Percentiles rank a stretch among this genome's conserved stretches.
phyloP scores from a whole-genome alignment of 92 coral and sea anemone species.

The Nematostella vectensis region DNA sequence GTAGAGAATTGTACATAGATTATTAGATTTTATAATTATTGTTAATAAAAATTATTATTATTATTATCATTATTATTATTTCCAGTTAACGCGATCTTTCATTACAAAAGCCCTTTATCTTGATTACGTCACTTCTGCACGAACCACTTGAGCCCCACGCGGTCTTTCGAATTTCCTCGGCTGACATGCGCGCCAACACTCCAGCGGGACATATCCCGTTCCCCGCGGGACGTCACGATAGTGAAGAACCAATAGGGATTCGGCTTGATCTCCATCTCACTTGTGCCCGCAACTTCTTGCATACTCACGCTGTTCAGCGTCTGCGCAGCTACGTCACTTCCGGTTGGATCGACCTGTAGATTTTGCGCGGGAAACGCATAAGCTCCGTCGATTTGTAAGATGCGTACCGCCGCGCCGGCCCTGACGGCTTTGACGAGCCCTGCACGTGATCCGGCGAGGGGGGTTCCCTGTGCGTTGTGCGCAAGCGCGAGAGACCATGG shows the following conservation, averaged over 20 bases:
- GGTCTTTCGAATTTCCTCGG: conserved; percentile 51
- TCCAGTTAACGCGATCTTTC: too few species aligned
- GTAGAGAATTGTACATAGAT: too few species aligned
- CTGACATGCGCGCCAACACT: conserved; percentile 48
- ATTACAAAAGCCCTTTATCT: too few species aligned
- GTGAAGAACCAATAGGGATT: conserved; percentile 86
- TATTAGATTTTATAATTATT: too few species aligned
- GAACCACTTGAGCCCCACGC: conserved; percentile 66
- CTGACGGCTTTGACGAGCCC: conserved; percentile 52
- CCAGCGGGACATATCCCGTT: conserved; percentile 79
- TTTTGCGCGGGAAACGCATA: conserved; percentile 70
- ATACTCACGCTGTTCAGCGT: conserved; percentile 61
- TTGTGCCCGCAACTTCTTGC: conserved; percentile 23
- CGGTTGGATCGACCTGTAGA: conserved; percentile 29
- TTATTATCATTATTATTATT: too few species aligned
- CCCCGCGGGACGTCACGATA: conserved; percentile 57
- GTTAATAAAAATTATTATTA: too few species aligned
- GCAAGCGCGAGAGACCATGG: conserved; percentile 46
- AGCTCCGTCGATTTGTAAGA: conserved; percentile 34
- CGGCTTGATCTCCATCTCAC: conserved; percentile 48
- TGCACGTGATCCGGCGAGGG: conserved; percentile 27
- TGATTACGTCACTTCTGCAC: conserved; percentile 23
- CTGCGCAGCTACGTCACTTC: conserved; percentile 56
- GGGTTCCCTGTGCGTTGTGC: conserved; percentile 29
- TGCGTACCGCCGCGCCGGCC: conserved; percentile 68